A percentile compares a stretch with the other conserved stretches of the same genome.
phyloP scores from a whole-genome alignment of 2,113 vertebrate species.

The Sminthopsis crassicaudata region DNA sequence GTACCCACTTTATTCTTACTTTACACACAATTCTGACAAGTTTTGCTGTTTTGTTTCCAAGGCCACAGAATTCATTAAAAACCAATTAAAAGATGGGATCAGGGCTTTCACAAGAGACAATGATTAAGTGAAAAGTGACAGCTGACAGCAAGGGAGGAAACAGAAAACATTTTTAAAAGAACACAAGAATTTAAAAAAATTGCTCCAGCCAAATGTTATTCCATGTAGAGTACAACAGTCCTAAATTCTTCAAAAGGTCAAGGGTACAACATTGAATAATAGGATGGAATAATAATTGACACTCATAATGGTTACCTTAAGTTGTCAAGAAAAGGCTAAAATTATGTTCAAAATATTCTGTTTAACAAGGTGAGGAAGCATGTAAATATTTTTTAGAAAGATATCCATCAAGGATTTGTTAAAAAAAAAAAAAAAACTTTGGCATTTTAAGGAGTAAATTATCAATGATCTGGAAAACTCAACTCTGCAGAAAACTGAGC shows the following conservation, averaged over 20 bases:
- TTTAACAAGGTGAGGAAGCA: background rate
- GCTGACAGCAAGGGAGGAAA: background rate
- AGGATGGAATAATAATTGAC: background rate
- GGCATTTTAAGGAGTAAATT: background rate
- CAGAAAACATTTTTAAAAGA: background rate
- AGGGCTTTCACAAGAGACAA: background rate
- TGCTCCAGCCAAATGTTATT: background rate
- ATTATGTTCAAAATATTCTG: background rate
- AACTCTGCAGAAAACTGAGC: background rate
- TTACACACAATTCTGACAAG: background rate
- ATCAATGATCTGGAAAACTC: background rate
- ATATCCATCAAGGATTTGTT: background rate
- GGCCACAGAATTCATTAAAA: background rate
- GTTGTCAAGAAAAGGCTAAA: background rate
- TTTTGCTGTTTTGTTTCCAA: background rate
- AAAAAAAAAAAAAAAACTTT: too few relatives aligned
- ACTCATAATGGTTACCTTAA: background rate
- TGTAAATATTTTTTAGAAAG: background rate
- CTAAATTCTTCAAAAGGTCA: background rate
- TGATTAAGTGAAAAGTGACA: background rate
- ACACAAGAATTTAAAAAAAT: background rate
- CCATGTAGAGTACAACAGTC: background rate
- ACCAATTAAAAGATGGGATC: background rate
- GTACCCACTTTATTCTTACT: background rate
- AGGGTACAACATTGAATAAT: background rate